Percentiles rank a stretch among this genome's conserved stretches.
Evolutionary conservation across 2,888 invertebrate species (phyloP).

Genomic region (Agrotis clavis): DNA sequence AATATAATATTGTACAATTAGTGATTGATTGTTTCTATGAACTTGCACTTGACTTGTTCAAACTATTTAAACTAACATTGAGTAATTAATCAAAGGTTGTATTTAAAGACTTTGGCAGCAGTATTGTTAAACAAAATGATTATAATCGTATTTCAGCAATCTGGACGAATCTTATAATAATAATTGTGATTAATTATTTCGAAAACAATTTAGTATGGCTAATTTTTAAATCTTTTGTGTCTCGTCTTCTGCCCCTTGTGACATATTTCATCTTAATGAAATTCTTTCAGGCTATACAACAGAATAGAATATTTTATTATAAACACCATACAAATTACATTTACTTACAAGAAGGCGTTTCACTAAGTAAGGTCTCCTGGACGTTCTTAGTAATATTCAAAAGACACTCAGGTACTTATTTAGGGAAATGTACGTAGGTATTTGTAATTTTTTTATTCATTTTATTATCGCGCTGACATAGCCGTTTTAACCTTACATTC

Average conservation of each 20-base stretch:
- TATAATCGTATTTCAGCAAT: not conserved
- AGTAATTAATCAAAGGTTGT: slow-evolving; percentile 21
- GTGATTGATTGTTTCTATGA: slow-evolving; percentile 19
- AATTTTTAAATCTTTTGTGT: not conserved
- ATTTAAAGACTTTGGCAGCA: not conserved
- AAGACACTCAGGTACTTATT: not conserved
- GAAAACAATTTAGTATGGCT: not conserved
- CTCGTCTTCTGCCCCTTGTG: no score
- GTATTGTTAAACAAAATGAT: not conserved
- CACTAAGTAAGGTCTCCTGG: no score
- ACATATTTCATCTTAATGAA: no score
- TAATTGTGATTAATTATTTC: not conserved
- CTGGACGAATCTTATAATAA: slow-evolving; percentile 6
- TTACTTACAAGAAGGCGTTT: no score
- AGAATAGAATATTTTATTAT: no score
- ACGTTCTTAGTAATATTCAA: not conserved
- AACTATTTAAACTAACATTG: slow-evolving; percentile 2
- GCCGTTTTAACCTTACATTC: no score
- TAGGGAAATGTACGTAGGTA: no score
- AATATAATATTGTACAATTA: not conserved
- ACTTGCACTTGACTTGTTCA: slow-evolving; percentile 18
- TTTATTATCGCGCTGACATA: no score
- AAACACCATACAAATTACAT: no score
- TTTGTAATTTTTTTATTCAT: no score
- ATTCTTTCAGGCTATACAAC: no score